A percentile compares a stretch with the other conserved stretches of the same genome.
phyloP scores from a whole-genome alignment of 1,140 invertebrate species.

The Coptotermes formosanus region DNA sequence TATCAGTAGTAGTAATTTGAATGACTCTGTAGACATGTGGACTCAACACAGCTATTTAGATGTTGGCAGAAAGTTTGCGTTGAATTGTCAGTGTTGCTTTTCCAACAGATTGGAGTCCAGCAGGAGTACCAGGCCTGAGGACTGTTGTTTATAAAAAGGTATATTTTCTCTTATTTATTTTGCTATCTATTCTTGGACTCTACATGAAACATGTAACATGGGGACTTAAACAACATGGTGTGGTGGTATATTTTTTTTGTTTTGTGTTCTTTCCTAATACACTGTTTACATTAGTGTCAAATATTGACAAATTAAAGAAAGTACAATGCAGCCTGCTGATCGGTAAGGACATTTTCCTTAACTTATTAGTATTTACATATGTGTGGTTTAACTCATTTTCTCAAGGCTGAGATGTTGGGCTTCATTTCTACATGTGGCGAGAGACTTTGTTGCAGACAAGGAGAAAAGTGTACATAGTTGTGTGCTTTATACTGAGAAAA shows the following conservation, averaged over 20 bases:
- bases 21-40: neutral
- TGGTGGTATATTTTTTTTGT: neutral
- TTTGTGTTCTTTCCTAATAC: neutral
- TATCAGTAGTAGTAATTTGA: neutral
- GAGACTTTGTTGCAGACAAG: conserved; percentile 26
- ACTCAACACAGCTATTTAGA: conserved; percentile 9
- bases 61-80: conserved; percentile 16
- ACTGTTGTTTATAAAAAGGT: conserved; percentile 25
- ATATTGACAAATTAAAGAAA: conserved; percentile 6
- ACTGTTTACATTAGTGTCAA: neutral
- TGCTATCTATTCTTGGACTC: neutral
- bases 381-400: neutral
- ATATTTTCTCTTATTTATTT: conserved; percentile 22
- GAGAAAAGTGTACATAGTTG: conserved; percentile 33
- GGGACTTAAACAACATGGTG: neutral
- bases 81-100: conserved; percentile 29
- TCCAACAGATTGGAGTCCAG: conserved; percentile 12
- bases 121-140: conserved; percentile 11
- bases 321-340: neutral
- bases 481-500: conserved; percentile 25
- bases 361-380: conserved; percentile 24
- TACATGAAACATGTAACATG: neutral
- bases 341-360: conserved; percentile 28
- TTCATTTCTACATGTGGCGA: conserved; percentile 27
- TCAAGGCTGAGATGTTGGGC: neutral